Evolutionary conservation across 2,888 invertebrate genomes (phyloP).

Genomic region (Julus scandinavius): DNA sequence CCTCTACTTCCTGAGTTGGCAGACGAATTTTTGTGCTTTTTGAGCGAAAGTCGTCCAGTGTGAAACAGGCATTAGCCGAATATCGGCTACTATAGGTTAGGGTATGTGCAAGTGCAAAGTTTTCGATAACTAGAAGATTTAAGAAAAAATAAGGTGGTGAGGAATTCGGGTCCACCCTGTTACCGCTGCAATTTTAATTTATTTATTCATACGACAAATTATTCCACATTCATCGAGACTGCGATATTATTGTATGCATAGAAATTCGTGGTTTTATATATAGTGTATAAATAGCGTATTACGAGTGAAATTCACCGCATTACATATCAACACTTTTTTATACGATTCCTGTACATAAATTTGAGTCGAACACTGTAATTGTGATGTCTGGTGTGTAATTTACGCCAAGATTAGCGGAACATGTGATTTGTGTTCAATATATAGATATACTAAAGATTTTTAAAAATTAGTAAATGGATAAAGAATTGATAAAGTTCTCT

Average conservation of each 20-base stretch:
- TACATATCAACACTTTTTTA: conserved; percentile 27
- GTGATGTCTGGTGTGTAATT: background rate
- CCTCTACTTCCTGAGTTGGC: too few species aligned
- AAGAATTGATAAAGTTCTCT: background rate
- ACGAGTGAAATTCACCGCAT: background rate
- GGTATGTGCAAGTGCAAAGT: too few species aligned
- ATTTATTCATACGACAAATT: conserved; percentile 15
- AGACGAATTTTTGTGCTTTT: too few species aligned
- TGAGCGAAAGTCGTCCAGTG: too few species aligned
- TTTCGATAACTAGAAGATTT: too few species aligned
- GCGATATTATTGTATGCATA: background rate
- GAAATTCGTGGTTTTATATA: background rate
- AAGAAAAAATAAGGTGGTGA: too few species aligned
- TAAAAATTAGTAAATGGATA: background rate
- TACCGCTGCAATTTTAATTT: background rate
- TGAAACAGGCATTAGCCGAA: too few species aligned
- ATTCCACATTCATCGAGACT: background rate
- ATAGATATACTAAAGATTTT: background rate
- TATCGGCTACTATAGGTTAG: too few species aligned
- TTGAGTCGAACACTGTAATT: background rate
- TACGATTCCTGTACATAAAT: background rate
- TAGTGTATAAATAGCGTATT: background rate
- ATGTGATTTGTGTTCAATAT: conserved; percentile 4
- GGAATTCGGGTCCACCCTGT: too few species aligned
- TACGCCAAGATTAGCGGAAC: background rate